Conservation (phyloP, 1,140 invertebrate genomes). For the Nymphalis io region DNA sequence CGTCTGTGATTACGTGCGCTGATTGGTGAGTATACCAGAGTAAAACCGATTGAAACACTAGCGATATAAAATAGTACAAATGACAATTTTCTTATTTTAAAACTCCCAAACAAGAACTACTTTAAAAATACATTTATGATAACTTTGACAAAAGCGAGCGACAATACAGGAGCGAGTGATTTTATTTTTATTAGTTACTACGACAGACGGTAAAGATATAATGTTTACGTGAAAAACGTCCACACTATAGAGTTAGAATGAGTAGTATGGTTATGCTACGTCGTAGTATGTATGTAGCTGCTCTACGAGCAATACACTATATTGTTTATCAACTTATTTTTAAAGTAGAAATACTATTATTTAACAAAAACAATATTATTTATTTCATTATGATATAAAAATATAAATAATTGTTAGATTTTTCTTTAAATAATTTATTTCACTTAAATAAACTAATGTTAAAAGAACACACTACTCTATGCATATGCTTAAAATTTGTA, state of each 20-base stretch:
- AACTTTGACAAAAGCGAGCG: background rate
- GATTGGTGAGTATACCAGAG: background rate
- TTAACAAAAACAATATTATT: background rate
- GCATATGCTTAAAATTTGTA: no score
- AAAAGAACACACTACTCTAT: no score
- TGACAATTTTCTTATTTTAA: background rate
- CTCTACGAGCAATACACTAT: background rate
- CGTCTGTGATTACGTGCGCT: constrained; percentile 6
- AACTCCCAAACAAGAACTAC: background rate
- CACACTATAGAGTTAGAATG: constrained; percentile 6
- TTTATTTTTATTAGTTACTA: constrained; percentile 4
- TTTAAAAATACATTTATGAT: background rate
- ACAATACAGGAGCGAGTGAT: background rate
- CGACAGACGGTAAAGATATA: constrained; percentile 3
- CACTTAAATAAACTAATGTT: no score
- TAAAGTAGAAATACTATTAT: background rate
- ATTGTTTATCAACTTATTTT: constrained; percentile 9
- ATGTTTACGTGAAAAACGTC: constrained; percentile 13
- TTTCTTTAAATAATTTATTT: no score
- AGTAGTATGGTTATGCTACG: constrained; percentile 6
- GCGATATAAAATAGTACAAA: background rate
- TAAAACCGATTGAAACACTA: background rate
- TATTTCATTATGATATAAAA: no score
- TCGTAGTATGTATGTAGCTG: background rate
- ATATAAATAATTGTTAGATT: no score